Conservation (phyloP, 2,113 vertebrate genomes). For the Poeciliopsis prolifica region DNA sequence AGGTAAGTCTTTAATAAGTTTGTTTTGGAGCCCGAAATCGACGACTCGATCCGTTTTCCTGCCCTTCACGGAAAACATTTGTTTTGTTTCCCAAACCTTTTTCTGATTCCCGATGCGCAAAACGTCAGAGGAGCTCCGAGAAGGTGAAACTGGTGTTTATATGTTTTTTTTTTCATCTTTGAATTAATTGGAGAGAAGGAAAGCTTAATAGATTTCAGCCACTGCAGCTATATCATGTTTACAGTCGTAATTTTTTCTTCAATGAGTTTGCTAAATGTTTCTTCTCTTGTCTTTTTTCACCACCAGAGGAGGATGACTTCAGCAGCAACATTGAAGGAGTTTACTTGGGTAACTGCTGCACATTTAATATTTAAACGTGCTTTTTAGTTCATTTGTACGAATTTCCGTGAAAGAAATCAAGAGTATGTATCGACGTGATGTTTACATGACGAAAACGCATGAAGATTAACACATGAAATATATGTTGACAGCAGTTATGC, state of each 20-base stretch:
- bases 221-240: neutral
- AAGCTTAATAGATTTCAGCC: neutral
- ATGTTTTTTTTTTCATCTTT: neutral
- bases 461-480: no score
- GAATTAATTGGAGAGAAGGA: neutral
- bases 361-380: no score
- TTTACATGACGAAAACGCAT: no score
- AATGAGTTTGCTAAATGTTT: neutral
- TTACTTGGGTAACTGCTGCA: constrained; percentile 83
- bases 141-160: constrained; percentile 77
- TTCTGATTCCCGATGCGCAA: constrained; percentile 18
- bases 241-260: neutral
- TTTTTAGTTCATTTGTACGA: no score
- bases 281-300: accelerated
- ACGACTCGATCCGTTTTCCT: no score
- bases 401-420: no score
- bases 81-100: constrained; percentile 11
- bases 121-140: constrained; percentile 89
- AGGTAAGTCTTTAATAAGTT: constrained; percentile 81
- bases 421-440: no score
- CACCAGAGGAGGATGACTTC: constrained; percentile 89
- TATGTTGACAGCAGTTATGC: no score
- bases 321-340: constrained; percentile 81
- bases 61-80: constrained; percentile 10
- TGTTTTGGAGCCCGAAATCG: constrained; percentile 58